Evolutionary conservation across 2,888 invertebrate genomes (phyloP).

Genomic region (Trimorus sp.): DNA sequence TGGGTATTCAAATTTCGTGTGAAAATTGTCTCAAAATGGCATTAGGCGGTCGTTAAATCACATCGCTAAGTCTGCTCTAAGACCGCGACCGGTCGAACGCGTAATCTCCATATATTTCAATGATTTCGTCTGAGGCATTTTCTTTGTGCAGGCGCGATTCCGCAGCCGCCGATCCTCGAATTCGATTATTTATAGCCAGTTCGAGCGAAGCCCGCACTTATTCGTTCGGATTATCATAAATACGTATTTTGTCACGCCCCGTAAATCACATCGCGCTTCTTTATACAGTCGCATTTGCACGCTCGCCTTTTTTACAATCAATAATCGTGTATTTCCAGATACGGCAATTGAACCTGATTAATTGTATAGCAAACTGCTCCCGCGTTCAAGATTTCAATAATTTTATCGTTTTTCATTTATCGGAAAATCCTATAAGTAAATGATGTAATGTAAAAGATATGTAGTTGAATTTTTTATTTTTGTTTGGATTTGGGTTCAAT

Average conservation of each 20-base stretch:
- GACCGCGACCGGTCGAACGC: too few species aligned
- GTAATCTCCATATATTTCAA: slow-evolving; percentile 23
- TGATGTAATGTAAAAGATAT: too few species aligned
- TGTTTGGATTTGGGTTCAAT: too few species aligned
- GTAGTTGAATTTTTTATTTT: too few species aligned
- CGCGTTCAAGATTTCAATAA: too few species aligned
- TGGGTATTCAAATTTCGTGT: too few species aligned
- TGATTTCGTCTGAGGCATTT: slow-evolving; percentile 8
- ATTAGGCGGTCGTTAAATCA: too few species aligned
- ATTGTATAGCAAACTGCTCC: background rate
- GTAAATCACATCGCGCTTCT: slow-evolving; percentile 27
- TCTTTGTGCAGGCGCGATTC: slow-evolving; percentile 30
- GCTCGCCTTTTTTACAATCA: slow-evolving; percentile 22
- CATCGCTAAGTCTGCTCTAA: too few species aligned
- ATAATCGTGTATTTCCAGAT: slow-evolving; percentile 24
- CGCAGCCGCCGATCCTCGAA: slow-evolving; percentile 14
- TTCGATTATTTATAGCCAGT: slow-evolving; percentile 41
- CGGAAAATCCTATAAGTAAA: too few species aligned
- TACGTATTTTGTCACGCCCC: slow-evolving; percentile 27
- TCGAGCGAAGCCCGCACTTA: slow-evolving; percentile 35
- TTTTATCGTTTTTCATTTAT: background rate
- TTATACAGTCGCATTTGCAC: slow-evolving; percentile 40
- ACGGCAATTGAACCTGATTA: slow-evolving; percentile 34
- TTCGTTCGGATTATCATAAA: slow-evolving; percentile 41
- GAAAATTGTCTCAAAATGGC: too few species aligned